These are phyloP conservation scores for Lophius piscatorius DNA, from an alignment of 2,113 vertebrate species.

Conservation along the genomic window DNA sequence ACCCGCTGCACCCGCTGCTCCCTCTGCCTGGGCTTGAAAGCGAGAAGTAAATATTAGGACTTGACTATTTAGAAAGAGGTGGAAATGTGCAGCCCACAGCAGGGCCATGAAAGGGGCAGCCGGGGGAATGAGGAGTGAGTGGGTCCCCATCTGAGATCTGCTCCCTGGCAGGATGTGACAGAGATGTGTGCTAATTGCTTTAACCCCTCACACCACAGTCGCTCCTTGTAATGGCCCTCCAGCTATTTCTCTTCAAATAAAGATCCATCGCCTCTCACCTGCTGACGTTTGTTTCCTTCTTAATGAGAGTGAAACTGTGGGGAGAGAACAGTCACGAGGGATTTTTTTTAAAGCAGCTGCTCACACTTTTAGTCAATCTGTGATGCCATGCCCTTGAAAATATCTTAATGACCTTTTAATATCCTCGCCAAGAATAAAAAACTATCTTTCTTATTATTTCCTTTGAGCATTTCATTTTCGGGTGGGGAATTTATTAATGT, in stretches of 20 bases:
- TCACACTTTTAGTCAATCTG: conserved; percentile 2
- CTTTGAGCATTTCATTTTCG: neutral
- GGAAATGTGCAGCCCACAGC: conserved; percentile 57
- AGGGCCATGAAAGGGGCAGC: conserved; percentile 55
- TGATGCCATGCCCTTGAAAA: too few species aligned
- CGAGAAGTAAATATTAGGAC: conserved; percentile 80
- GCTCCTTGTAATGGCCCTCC: conserved; percentile 50
- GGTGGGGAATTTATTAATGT: too few species aligned
- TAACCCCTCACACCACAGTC: conserved; percentile 71
- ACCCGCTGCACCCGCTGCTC: conserved; percentile 42
- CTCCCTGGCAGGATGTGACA: conserved; percentile 57
- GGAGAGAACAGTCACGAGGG: neutral
- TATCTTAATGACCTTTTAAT: too few species aligned
- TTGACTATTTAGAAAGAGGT: conserved; percentile 68
- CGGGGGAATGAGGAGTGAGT: conserved; percentile 32
- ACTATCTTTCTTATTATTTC: too few species aligned
- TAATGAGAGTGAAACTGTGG: conserved; percentile 14
- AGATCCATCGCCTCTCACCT: conserved; percentile 70
- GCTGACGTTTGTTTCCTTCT: conserved; percentile 41
- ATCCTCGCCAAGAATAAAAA: too few species aligned
- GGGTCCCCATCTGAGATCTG: conserved; percentile 35
- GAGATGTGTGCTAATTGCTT: conserved; percentile 57
- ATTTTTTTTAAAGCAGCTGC: neutral
- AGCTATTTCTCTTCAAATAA: conserved; percentile 63
- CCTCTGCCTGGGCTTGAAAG: conserved; percentile 64